phyloP scores from a whole-genome alignment of 2,888 invertebrate genomes.

The Cryptophagus acutangulus region DNA sequence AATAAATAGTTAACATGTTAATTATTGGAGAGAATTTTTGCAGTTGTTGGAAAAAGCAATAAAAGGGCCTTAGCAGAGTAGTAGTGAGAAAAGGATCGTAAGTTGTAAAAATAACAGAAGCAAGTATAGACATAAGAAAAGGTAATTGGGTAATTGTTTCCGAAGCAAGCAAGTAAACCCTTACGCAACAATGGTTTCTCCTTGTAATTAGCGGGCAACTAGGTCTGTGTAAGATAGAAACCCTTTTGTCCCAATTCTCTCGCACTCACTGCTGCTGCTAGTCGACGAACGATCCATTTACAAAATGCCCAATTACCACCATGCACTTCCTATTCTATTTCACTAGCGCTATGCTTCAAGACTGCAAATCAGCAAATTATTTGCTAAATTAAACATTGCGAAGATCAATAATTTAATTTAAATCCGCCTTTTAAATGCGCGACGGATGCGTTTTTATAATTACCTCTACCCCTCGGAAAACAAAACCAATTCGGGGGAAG shows the following conservation, averaged over 20 bases:
- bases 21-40: too few relatives aligned
- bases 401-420: slow-evolving; percentile 6
- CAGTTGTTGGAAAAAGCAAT: too few relatives aligned
- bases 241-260: slow-evolving; percentile 6
- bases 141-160: slow-evolving; percentile 43
- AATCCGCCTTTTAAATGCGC: neutral
- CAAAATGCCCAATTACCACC: slow-evolving; percentile 33
- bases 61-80: too few relatives aligned
- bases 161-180: slow-evolving; percentile 37
- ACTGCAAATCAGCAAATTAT: slow-evolving; percentile 6
- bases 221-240: slow-evolving; percentile 36
- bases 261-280: neutral
- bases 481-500: neutral
- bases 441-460: too few relatives aligned
- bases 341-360: too few relatives aligned
- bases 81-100: too few relatives aligned
- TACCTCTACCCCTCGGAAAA: too few relatives aligned
- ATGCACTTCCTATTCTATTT: too few relatives aligned
- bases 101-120: slow-evolving; percentile 25
- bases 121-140: slow-evolving; percentile 16
- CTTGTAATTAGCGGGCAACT: slow-evolving; percentile 41
- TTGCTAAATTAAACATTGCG: slow-evolving; percentile 6
- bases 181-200: slow-evolving; percentile 41
- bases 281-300: slow-evolving; percentile 29
- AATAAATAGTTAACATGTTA: too few relatives aligned